Evolutionary conservation across 2,888 invertebrate genomes (phyloP).

Genomic region (Barypeithes pellucidus): DNA sequence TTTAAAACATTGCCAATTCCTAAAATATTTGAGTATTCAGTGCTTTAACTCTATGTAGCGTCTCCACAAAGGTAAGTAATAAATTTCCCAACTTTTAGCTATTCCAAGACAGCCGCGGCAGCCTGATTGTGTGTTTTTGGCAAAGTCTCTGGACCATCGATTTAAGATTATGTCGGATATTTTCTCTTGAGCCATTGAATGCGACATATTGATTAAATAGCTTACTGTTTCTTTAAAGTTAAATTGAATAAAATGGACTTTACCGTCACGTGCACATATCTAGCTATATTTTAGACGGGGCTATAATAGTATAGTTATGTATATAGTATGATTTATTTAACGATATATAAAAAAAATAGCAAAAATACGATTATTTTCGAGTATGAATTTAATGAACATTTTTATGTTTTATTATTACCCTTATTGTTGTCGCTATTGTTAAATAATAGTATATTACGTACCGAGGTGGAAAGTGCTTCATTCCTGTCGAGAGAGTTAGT

Average conservation of each 20-base stretch:
- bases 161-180: slow-evolving; percentile 24
- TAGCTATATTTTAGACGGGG: no score
- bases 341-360: no score
- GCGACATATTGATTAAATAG: slow-evolving; percentile 24
- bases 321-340: no score
- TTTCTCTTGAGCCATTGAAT: slow-evolving; percentile 11
- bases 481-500: no score
- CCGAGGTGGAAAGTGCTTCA: no score
- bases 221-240: neutral
- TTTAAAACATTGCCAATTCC: slow-evolving; percentile 15
- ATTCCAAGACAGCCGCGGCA: slow-evolving; percentile 20
- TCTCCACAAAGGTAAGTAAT: slow-evolving; percentile 19
- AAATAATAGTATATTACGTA: no score
- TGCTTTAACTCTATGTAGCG: slow-evolving; percentile 10
- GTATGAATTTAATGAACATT: no score
- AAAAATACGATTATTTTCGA: no score
- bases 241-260: slow-evolving; percentile 7
- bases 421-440: no score
- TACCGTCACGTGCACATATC: no score
- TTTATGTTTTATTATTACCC: no score
- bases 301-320: no score
- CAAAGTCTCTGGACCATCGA: slow-evolving; percentile 25
- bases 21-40: neutral
- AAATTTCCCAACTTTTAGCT: slow-evolving; percentile 15
- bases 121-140: slow-evolving; percentile 22